Conservation (phyloP, 2,888 invertebrate genomes). For the Lasioglossum malachurum region DNA sequence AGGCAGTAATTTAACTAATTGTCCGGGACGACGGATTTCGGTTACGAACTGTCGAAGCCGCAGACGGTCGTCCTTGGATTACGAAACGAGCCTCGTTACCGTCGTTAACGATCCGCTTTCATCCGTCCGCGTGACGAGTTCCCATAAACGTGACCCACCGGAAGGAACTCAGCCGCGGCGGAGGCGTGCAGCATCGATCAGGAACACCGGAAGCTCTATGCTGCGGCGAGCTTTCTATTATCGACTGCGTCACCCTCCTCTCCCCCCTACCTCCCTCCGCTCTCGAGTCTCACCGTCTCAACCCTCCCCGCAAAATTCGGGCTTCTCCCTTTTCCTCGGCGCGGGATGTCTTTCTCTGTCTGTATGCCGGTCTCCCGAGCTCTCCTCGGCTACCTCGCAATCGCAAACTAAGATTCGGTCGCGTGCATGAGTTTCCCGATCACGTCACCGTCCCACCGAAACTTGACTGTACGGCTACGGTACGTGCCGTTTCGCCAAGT, state of each 20-base stretch:
- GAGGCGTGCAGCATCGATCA: slow-evolving; percentile 52
- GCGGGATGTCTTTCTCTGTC: slow-evolving; percentile 11
- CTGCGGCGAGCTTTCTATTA: slow-evolving; percentile 68
- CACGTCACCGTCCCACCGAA: slow-evolving; percentile 79
- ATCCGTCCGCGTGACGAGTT: slow-evolving; percentile 64
- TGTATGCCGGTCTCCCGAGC: background rate
- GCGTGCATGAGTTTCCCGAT: slow-evolving; percentile 81
- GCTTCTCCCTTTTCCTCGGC: background rate
- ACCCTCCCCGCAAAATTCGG: slow-evolving; percentile 3
- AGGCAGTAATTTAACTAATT: slow-evolving; percentile 69
- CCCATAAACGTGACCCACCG: slow-evolving; percentile 66
- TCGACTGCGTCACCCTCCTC: slow-evolving; percentile 51
- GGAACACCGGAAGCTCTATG: slow-evolving; percentile 55
- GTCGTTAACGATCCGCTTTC: slow-evolving; percentile 72
- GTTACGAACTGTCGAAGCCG: slow-evolving; percentile 63
- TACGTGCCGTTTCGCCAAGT: slow-evolving; percentile 82
- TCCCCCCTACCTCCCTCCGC: too few relatives aligned
- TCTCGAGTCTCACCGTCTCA: background rate
- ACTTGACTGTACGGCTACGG: slow-evolving; percentile 74
- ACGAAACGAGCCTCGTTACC: slow-evolving; percentile 65
- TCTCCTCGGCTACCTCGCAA: slow-evolving; percentile 11
- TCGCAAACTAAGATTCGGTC: slow-evolving; percentile 56
- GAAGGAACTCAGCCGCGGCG: slow-evolving; percentile 45
- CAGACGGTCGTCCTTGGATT: slow-evolving; percentile 59
- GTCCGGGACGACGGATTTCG: slow-evolving; percentile 54